Evolutionary conservation across 2,888 invertebrate genomes (phyloP), one percentile per base, ranked within the genome.

Genomic region (Chydorus sphaericus): DNA sequence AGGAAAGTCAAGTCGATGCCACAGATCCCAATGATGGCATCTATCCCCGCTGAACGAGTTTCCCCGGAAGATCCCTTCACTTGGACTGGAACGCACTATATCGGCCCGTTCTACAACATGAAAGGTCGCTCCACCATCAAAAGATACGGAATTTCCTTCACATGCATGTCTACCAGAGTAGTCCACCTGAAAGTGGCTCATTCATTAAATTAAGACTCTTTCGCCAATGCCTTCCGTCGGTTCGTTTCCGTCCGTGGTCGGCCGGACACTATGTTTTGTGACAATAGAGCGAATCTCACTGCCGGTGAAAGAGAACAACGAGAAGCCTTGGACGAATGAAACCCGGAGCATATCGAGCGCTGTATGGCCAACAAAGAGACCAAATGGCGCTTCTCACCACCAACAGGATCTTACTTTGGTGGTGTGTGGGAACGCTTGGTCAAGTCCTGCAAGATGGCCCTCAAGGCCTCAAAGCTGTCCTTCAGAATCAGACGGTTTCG

Each of bases 401-500:
- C 60, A 2, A 29, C 33, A 10, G 54, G 51, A 6, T 57, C 60
- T 4, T 60, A 62, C 28, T 59, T 60, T 48, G 61, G 62, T 11
- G 61, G 62, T 7, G 55, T 48, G 23, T 60, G 60, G 61, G 61
- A 62, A 26, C 48, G 61, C 3, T 49, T 61, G 33, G 59, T 62
- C 8, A 36, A 57, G 11, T 54, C 59, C 10, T 56, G 60, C 2
- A 54, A 62, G 30, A 51, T n/a, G 23, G 52, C 52, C 16, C 52
- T 51, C 29, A 29, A 26, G 59, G 55, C 8, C 14, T 59, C 10
- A 16, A n/a, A 4, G 57, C 59, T 5, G 23, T 29, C 3, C 29
- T 60, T 2, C 30, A 44, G 18, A 48, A 60, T 7, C 51, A 23
- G 11, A 56, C 50, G 5, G 49, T 57, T 3, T 48, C 20, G 55